These are phyloP conservation scores for Serilophus lunatus DNA, from an alignment of 2,113 vertebrate species.

Conservation along the genomic window DNA sequence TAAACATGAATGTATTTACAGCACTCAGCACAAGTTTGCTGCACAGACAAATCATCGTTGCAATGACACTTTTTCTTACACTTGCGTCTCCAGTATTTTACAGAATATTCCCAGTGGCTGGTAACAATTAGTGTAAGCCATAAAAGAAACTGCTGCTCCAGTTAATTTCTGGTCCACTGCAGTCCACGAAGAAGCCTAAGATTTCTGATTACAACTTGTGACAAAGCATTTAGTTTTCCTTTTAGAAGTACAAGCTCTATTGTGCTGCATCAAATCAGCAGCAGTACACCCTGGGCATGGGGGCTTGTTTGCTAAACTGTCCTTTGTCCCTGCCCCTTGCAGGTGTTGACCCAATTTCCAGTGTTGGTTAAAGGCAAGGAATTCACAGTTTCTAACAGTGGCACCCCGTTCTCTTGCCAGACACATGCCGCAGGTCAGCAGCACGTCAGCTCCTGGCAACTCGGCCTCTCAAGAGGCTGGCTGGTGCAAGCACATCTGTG, in stretches of 20 bases:
- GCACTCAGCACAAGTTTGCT: conserved; percentile 66
- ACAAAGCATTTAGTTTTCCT: not conserved
- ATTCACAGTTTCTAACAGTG: rapidly evolving
- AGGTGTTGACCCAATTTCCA: not conserved
- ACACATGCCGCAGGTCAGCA: not conserved
- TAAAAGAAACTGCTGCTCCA: conserved; percentile 54
- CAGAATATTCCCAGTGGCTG: conserved; percentile 51
- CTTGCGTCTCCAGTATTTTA: conserved; percentile 59
- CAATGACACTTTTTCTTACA: conserved; percentile 51
- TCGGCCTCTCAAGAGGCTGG: not conserved
- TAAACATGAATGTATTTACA: conserved; percentile 77
- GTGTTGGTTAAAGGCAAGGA: not conserved
- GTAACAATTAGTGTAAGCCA: conserved; percentile 34
- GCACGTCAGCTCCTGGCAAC: not conserved
- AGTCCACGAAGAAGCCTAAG: conserved; percentile 12
- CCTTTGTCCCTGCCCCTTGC: not conserved
- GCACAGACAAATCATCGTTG: conserved; percentile 61
- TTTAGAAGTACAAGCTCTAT: not conserved
- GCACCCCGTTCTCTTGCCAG: not conserved
- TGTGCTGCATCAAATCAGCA: not conserved
- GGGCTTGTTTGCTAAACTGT: not conserved
- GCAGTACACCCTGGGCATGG: not conserved
- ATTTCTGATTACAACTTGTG: not conserved
- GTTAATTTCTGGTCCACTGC: conserved; percentile 44
- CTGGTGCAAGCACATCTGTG: not conserved